Conservation (phyloP, 2,113 vertebrate species). For the zebrafish (Danio rerio) region DNA sequence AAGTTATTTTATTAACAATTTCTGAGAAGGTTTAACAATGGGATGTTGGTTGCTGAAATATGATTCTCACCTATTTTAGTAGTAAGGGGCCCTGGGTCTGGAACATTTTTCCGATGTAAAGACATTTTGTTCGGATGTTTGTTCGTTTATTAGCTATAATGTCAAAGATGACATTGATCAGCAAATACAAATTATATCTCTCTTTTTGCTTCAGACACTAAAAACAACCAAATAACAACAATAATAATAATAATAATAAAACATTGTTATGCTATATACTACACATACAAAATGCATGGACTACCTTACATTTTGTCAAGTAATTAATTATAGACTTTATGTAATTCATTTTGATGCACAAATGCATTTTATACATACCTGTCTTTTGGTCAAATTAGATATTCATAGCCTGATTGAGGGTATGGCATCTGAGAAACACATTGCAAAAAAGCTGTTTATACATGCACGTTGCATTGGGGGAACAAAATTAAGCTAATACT, state of each 20-base stretch:
- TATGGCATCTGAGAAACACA: background rate
- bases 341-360: background rate
- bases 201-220: background rate
- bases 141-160: background rate
- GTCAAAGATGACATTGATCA: background rate
- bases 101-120: constrained; percentile 23
- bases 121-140: constrained; percentile 42
- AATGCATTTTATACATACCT: background rate
- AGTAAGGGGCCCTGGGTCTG: background rate
- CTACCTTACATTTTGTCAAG: background rate
- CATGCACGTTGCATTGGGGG: background rate
- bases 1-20: background rate
- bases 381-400: background rate
- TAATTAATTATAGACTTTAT: background rate
- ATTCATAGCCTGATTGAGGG: background rate
- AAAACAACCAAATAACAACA: background rate
- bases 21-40: background rate
- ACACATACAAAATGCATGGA: background rate
- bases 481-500: background rate
- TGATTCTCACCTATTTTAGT: constrained; percentile 36
- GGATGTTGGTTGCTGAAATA: background rate
- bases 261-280: background rate
- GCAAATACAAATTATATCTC: background rate
- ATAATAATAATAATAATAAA: background rate
- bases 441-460: no score